Percentiles rank a stretch among this genome's conserved stretches.
Conservation (phyloP, 2,797 vertebrate genomes). For the Typhlichthys subterraneus region DNA sequence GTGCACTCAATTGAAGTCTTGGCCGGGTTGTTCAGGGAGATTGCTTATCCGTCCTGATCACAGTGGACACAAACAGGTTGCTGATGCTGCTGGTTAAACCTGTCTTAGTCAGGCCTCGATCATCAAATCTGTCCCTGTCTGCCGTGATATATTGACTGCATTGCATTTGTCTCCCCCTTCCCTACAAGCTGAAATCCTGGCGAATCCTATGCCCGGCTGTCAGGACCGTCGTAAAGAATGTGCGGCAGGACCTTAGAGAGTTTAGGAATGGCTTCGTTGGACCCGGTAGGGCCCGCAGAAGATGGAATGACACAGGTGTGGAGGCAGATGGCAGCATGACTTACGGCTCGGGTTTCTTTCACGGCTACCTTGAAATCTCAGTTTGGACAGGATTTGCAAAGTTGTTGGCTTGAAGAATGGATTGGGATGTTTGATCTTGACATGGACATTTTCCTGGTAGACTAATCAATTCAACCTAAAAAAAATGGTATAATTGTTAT, state of each 20-base stretch:
- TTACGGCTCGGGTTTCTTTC: constrained; percentile 45
- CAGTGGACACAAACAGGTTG: constrained; percentile 72
- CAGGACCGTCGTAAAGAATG: constrained; percentile 69
- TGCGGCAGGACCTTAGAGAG: constrained; percentile 66
- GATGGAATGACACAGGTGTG: constrained; percentile 58
- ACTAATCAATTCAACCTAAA: no score
- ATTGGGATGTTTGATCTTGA: background rate
- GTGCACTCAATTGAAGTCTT: constrained; percentile 39
- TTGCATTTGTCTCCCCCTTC: constrained; percentile 54
- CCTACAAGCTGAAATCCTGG: constrained; percentile 56
- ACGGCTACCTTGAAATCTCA: constrained; percentile 45
- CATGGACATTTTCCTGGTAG: no score
- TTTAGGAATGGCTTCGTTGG: constrained; percentile 56
- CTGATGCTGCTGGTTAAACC: constrained; percentile 73
- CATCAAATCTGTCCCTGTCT: constrained; percentile 70
- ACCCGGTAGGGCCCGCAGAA: constrained; percentile 39
- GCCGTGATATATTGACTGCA: constrained; percentile 67
- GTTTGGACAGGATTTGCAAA: constrained; percentile 37
- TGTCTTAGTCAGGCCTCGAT: constrained; percentile 61
- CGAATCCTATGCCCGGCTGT: constrained; percentile 58
- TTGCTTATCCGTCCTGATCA: constrained; percentile 74
- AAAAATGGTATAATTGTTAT: no score
- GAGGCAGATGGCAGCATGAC: constrained; percentile 51
- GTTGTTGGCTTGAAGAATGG: constrained; percentile 35
- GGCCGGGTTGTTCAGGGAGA: constrained; percentile 55